These are phyloP conservation scores for Cryptops parisi DNA, from an alignment of 2,888 invertebrate genomes.

Conservation along the genomic window DNA sequence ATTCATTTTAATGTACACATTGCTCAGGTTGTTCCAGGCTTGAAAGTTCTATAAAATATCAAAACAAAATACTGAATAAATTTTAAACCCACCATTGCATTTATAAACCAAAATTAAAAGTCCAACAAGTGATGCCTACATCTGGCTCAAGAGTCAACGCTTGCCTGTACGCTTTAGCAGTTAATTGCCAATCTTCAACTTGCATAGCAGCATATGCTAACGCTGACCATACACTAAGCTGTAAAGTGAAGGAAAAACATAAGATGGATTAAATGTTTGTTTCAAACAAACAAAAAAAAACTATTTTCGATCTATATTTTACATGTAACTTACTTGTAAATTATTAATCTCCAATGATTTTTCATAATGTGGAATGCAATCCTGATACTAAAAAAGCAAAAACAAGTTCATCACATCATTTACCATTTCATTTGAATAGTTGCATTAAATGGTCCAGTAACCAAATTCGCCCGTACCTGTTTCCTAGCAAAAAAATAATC, in stretches of 20 bases:
- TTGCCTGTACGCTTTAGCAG: constrained; percentile 68
- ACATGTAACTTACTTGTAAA: constrained; percentile 54
- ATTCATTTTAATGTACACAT: constrained; percentile 73
- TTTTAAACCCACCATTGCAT: background rate
- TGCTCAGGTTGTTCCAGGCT: constrained; percentile 96
- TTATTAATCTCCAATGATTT: constrained; percentile 71
- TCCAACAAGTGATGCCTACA: constrained; percentile 29
- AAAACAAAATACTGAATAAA: background rate
- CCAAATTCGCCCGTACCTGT: no score
- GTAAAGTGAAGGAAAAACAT: constrained; percentile 69
- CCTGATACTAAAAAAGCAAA: constrained; percentile 44
- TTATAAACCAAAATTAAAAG: background rate
- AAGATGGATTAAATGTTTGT: constrained; percentile 55
- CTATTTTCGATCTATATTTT: background rate
- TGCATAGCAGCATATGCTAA: constrained; percentile 71
- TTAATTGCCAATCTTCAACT: constrained; percentile 61
- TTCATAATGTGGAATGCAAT: constrained; percentile 66
- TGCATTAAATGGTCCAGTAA: no score
- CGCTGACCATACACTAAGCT: constrained; percentile 71
- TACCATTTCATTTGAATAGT: no score
- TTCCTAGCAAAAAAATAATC: constrained; percentile 54
- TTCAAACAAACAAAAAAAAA: background rate
- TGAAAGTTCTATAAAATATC: constrained; percentile 62
- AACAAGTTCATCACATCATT: no score
- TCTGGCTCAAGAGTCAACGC: constrained; percentile 72